These are phyloP conservation scores for Oreochromis spilurus DNA, from an alignment of 2,113 vertebrate genomes.

Conservation along the genomic window DNA sequence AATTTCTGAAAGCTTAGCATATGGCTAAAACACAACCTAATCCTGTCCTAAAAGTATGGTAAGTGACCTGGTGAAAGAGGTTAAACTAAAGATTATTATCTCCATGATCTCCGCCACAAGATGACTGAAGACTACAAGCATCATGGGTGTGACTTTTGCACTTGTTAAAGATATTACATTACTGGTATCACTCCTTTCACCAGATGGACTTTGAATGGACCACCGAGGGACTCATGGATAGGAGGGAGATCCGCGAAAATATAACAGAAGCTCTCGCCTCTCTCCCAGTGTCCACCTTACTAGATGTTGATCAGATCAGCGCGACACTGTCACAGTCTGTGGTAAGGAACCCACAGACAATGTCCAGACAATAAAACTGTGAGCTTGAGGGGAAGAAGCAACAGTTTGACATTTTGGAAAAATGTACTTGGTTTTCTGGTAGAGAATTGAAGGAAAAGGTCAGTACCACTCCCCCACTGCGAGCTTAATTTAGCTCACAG, in stretches of 20 bases:
- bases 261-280: conserved; percentile 66
- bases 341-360: conserved; percentile 38
- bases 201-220: conserved; percentile 47
- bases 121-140: neutral
- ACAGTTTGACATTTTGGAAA: neutral
- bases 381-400: neutral
- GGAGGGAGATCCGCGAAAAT: conserved; percentile 59
- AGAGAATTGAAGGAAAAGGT: neutral
- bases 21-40: too few relatives aligned
- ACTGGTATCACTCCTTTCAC: neutral
- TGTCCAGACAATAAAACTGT: neutral
- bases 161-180: neutral
- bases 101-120: neutral
- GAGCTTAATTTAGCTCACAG: neutral
- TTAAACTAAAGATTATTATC: neutral
- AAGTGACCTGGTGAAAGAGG: too few relatives aligned
- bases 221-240: conserved; percentile 35
- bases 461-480: neutral
- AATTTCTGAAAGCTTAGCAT: too few relatives aligned
- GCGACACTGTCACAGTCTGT: conserved; percentile 67
- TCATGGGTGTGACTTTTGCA: neutral
- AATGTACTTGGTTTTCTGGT: neutral
- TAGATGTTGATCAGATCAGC: conserved; percentile 72
- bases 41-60: too few relatives aligned
- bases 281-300: conserved; percentile 62